Conservation (phyloP, 2,113 vertebrate genomes). For the Prionailurus viverrinus region DNA sequence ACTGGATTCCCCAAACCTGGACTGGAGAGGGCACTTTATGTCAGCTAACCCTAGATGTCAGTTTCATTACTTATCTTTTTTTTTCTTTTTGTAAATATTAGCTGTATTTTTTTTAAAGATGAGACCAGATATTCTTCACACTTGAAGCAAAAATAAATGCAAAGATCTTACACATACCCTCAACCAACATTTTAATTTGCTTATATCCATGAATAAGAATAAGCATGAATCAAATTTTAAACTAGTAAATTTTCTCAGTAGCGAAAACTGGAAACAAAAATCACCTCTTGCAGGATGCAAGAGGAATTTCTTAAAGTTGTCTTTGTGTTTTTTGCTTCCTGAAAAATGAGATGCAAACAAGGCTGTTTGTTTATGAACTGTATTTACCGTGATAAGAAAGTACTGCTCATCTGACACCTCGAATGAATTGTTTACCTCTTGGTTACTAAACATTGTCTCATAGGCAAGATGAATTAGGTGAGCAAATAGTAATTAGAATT, state of each 20-base stretch:
- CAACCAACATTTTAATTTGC: neutral
- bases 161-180: neutral
- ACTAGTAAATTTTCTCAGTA: neutral
- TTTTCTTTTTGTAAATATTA: neutral
- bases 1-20: neutral
- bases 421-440: neutral
- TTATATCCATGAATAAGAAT: conserved; percentile 1
- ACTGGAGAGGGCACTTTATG: neutral
- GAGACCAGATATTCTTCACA: neutral
- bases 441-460: neutral
- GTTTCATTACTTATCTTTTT: neutral
- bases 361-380: neutral
- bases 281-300: neutral
- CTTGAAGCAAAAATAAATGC: neutral
- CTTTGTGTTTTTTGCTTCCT: neutral
- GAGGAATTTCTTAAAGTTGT: neutral
- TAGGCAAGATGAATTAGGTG: conserved; percentile 11
- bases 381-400: neutral
- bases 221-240: conserved; percentile 15
- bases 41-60: neutral
- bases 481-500: neutral
- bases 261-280: neutral
- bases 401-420: neutral
- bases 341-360: neutral
- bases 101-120: neutral